These are phyloP conservation scores for Drosophila nannoptera DNA, from an alignment of 1,140 invertebrate species.

Conservation along the genomic window DNA sequence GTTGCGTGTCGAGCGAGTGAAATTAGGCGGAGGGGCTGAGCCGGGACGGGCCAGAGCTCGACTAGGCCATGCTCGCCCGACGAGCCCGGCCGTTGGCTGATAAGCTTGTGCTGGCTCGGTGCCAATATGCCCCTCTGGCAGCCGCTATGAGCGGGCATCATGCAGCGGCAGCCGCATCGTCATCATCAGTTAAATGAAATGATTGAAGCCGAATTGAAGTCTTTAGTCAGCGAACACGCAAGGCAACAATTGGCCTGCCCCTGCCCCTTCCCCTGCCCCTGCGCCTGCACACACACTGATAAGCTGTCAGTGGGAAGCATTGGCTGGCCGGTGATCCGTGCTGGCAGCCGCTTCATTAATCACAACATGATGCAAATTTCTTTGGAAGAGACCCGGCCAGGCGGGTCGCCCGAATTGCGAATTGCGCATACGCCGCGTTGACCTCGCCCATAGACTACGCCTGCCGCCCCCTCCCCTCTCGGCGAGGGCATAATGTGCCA, in stretches of 20 bases:
- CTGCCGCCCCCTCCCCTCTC: not conserved
- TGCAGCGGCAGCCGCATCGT: conserved; percentile 56
- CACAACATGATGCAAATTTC: conserved; percentile 66
- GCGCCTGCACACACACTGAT: conserved; percentile 37
- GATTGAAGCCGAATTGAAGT: conserved; percentile 77
- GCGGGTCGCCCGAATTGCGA: conserved; percentile 28
- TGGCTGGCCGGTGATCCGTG: conserved; percentile 46
- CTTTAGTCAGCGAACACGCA: conserved; percentile 75
- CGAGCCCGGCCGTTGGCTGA: no score
- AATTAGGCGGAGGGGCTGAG: not conserved
- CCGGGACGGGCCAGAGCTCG: not conserved
- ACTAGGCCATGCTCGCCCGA: not conserved
- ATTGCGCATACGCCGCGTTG: conserved; percentile 73
- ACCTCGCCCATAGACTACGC: conserved; percentile 34
- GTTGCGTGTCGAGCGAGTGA: conserved; percentile 53
- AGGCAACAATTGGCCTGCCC: conserved; percentile 63
- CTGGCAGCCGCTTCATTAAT: conserved; percentile 69
- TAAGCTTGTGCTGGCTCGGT: no score
- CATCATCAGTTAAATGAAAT: conserved; percentile 76
- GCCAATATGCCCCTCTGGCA: not conserved
- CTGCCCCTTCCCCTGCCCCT: no score
- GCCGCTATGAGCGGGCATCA: conserved; percentile 19
- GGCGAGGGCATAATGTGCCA: conserved; percentile 60
- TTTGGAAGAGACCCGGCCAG: conserved; percentile 28
- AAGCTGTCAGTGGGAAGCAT: conserved; percentile 67